A percentile compares a stretch with the other conserved stretches of the same genome.
Evolutionary conservation across 2,888 invertebrate species (phyloP).

Genomic region (Conistra vaccinii): DNA sequence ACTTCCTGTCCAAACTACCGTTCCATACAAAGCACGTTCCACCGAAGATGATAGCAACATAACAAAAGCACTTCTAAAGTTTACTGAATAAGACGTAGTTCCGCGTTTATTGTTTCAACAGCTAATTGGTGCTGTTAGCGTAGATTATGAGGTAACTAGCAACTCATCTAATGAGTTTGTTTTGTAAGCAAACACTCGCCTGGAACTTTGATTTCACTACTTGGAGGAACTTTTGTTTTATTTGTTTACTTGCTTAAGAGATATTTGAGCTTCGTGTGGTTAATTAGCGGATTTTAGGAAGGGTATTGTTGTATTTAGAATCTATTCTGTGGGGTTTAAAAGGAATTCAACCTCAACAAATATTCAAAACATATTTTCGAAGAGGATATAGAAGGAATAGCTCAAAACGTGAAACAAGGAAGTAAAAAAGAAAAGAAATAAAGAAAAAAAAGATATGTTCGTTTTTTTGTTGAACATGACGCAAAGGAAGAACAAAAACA

Average conservation of each 20-base stretch:
- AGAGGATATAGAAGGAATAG: background rate
- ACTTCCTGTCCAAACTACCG: background rate
- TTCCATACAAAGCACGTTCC: background rate
- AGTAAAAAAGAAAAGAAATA: no score
- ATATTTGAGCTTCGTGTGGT: conserved; percentile 32
- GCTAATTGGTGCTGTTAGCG: conserved; percentile 61
- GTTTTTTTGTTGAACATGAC: no score
- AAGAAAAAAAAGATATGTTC: no score
- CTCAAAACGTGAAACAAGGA: background rate
- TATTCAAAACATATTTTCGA: background rate
- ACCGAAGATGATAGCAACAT: conserved; percentile 2
- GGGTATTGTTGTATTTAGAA: background rate
- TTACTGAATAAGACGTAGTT: conserved; percentile 54
- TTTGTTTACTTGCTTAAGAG: conserved; percentile 46
- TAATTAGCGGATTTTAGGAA: conserved; percentile 47
- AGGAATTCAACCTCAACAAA: background rate
- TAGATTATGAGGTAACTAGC: conserved; percentile 65
- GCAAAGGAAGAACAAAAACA: no score
- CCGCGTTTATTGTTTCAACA: conserved; percentile 56
- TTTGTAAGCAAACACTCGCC: conserved; percentile 57
- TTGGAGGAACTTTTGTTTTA: conserved; percentile 34
- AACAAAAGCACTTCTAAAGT: conserved; percentile 42
- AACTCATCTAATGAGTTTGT: conserved; percentile 66
- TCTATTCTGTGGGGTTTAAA: conserved; percentile 9
- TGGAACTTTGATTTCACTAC: conserved; percentile 61